phyloP scores from a whole-genome alignment of 2,888 invertebrate genomes.

The Danaus chrysippus region DNA sequence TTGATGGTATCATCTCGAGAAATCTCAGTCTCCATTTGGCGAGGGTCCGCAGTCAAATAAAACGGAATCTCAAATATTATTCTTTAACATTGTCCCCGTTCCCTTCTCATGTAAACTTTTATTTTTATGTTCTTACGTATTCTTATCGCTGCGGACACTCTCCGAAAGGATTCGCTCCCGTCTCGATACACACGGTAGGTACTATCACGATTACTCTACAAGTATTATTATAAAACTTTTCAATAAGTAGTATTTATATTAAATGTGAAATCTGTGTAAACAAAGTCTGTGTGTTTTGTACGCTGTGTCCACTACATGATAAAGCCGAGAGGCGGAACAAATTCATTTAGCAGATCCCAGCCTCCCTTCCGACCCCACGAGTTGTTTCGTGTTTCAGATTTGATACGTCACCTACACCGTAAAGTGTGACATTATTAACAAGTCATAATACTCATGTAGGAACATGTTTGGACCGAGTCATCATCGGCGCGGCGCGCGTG shows the following conservation, averaged over 20 bases:
- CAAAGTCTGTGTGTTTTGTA: slow-evolving; percentile 36
- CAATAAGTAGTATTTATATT: not conserved
- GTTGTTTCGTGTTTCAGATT: not conserved
- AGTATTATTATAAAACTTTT: slow-evolving; percentile 22
- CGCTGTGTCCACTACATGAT: slow-evolving; percentile 54
- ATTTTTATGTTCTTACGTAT: slow-evolving; percentile 77
- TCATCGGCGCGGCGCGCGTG: slow-evolving; percentile 43
- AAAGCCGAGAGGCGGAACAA: slow-evolving; percentile 60
- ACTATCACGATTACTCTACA: slow-evolving; percentile 30
- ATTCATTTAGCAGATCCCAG: slow-evolving; percentile 60
- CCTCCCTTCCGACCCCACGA: slow-evolving; percentile 24
- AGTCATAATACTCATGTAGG: not conserved
- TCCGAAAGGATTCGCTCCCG: slow-evolving; percentile 66
- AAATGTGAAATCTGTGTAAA: slow-evolving; percentile 7
- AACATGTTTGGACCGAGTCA: slow-evolving; percentile 25
- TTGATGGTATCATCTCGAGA: slow-evolving; percentile 78
- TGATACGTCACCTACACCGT: not conserved
- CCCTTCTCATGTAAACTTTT: slow-evolving; percentile 75
- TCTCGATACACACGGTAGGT: slow-evolving; percentile 67
- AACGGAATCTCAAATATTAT: slow-evolving; percentile 78
- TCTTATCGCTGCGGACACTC: slow-evolving; percentile 75
- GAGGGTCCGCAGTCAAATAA: slow-evolving; percentile 78
- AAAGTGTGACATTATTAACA: not conserved
- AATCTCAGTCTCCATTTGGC: slow-evolving; percentile 77
- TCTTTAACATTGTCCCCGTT: slow-evolving; percentile 74